These are phyloP conservation scores for Podilymbus podiceps DNA, from an alignment of 2,113 vertebrate genomes.

Conservation along the genomic window DNA sequence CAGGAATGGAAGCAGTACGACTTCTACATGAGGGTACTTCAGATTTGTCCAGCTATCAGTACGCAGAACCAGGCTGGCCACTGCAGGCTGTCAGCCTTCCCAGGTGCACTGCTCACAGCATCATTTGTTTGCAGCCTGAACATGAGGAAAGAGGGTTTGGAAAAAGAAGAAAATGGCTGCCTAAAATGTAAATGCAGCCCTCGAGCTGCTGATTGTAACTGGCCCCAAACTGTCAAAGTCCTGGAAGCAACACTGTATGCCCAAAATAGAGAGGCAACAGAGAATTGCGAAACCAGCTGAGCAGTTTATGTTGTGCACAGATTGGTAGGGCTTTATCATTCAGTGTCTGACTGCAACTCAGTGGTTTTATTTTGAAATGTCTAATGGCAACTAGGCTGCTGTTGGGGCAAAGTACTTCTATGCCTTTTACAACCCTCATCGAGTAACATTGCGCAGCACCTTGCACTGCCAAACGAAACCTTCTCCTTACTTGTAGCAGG, in stretches of 20 bases:
- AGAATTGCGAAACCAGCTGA: background rate
- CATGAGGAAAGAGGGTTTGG: background rate
- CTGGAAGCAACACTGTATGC: background rate
- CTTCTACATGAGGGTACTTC: background rate
- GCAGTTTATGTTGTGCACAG: background rate
- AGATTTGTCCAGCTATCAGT: background rate
- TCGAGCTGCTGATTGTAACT: background rate
- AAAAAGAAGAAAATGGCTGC: background rate
- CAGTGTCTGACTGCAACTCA: background rate
- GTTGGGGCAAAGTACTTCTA: background rate
- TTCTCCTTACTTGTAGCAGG: background rate
- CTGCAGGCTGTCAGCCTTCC: background rate
- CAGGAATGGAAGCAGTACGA: background rate
- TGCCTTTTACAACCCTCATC: background rate
- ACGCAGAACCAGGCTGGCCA: background rate
- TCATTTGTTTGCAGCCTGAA: background rate
- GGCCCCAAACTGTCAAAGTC: conserved; percentile 25
- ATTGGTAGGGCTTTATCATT: background rate
- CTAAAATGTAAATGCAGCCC: background rate
- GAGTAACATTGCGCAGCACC: background rate
- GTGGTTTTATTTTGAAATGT: background rate
- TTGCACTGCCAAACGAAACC: background rate
- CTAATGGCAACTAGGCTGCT: background rate
- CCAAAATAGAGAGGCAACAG: conserved; percentile 2
- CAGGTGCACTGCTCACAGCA: background rate